phyloP scores from a whole-genome alignment of 2,888 invertebrate species.

The Allacma fusca region DNA sequence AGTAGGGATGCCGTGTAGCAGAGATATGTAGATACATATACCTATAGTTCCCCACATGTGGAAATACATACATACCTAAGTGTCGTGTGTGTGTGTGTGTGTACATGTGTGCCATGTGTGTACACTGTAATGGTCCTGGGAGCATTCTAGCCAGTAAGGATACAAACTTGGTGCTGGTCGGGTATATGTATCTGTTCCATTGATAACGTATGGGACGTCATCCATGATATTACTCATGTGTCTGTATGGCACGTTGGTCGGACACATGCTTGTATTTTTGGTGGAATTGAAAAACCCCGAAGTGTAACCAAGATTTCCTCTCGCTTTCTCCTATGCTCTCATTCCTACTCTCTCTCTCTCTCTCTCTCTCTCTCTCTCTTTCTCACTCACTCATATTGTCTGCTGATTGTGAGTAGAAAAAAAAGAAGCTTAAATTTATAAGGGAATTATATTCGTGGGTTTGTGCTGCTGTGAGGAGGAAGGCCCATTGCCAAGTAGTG shows the following conservation, averaged over 20 bases:
- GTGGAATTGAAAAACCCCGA: conserved; percentile 2
- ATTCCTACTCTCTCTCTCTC: conserved; percentile 1
- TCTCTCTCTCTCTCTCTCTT: conserved; percentile 9
- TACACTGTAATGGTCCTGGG: too few relatives aligned
- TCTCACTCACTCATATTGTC: not conserved
- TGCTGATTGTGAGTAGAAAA: conserved; percentile 8
- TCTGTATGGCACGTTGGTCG: conserved; percentile 18
- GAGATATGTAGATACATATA: too few relatives aligned
- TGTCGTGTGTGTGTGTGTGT: too few relatives aligned
- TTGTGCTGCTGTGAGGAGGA: not conserved
- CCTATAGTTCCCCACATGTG: too few relatives aligned
- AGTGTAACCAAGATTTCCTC: conserved; percentile 18
- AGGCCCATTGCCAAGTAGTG: too few relatives aligned
- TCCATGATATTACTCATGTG: conserved; percentile 16
- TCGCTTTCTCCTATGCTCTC: conserved; percentile 1
- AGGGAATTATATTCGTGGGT: conserved; percentile 5
- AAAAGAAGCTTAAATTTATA: conserved; percentile 14
- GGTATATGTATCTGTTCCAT: conserved; percentile 3
- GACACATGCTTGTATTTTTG: conserved; percentile 21
- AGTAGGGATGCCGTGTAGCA: too few relatives aligned
- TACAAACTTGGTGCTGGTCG: not conserved
- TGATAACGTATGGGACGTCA: conserved; percentile 22
- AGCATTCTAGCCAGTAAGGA: too few relatives aligned
- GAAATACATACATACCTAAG: too few relatives aligned
- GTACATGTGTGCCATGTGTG: too few relatives aligned